Base-by-base conservation (phyloP, 1,140 invertebrate genomes). In the Neomicropteryx cornuta region DNA sequence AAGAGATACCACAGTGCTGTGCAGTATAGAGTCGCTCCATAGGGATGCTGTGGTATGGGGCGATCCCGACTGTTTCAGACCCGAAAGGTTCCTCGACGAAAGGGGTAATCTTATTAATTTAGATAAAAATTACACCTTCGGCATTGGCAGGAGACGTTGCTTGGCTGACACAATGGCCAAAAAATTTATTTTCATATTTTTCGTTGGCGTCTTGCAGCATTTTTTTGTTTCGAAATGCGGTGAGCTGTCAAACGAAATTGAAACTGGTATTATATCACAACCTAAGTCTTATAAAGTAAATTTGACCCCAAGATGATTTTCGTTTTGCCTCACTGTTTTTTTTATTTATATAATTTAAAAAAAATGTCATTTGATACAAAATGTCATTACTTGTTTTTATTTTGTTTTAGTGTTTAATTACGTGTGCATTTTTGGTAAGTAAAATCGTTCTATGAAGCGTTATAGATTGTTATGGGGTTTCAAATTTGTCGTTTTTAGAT, bases 161-260 rank as follows among this genome's bases (percentile, higher is more conserved):
- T 72, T 83, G 0, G 87, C 86, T 1, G 82, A 88, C 57, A 62
- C 73, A 1, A 56, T 90, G 27, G 86, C 85, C 1, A 74, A 70
- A 35, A 72, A 72, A 2, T 81, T 83, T 42, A 51, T 84, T 3
- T 89, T 88, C 50, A 61, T 86, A 14, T 73, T 84, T 29, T 79
- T 88, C 36, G 68, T 74, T 3, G 73, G 75, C 4, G 66, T 88
- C 10, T 56, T 88, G 38, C 81, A 85, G 50, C 40, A 56, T 49
- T 13, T 49, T 74, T 0, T 53, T 54, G 10, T 47, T 53, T 21
- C 46, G 43, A 24, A 56, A 62, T n/a, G 61, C 56, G 3, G 38
- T 56, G 0, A 19, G 30, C 64, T 62, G 5, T 48, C 54, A 0
- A 49, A 43, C 1, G 52, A 60, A 27, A 51, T 57, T 1, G 38